Evolutionary conservation across 2,888 invertebrate genomes (phyloP), one percentile per base, ranked within the genome.

Genomic region (Dicyrtomina minuta): DNA sequence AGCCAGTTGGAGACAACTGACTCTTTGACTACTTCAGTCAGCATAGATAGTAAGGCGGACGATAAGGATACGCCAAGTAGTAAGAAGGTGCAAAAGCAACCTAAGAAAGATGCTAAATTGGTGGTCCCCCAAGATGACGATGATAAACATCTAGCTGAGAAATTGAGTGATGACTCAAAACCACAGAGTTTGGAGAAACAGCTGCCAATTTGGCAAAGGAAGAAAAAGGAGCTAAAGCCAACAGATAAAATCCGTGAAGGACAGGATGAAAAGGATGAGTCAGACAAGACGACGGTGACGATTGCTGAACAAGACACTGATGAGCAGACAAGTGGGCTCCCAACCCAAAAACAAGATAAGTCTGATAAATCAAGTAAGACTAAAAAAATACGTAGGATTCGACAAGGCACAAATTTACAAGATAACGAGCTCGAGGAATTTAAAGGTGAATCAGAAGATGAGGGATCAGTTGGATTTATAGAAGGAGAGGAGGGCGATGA

Each of bases 181-280:
- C 60, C 60, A 33, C 43, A 33, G 33, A 33, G 4, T 3, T 3
- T 20, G 10, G 58, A 66, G 22, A 56, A 58, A 27, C 56, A 66
- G 58, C 41, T 68, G 59, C 67, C 60, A 60, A 59, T 49, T 68
- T 68, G 67, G 67, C 67, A 68, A 24, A 46, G 60, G 33, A 59
- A 68, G 51, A 59, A 59, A 39, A 68, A 59, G 24, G 39, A 33
- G 39, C 51, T 64, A 44, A 64, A 64, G 64, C 64, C 64, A 64
- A 64, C 27, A 33, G 39, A 64, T 49, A 53, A 49, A 41, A 33
- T 33, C 33, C 33, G 33, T 33, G 64, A 64, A 41, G 64, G 53
- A 24, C 39, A 51, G 20, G 26, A 8, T 12, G 12, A 4, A 46
- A n/a, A 20, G 46, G 46, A 46, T 46, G 56, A 56, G 2, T 56